Base-by-base conservation (phyloP, 2,797 vertebrate species). In the Halcyon smyrnensis region DNA sequence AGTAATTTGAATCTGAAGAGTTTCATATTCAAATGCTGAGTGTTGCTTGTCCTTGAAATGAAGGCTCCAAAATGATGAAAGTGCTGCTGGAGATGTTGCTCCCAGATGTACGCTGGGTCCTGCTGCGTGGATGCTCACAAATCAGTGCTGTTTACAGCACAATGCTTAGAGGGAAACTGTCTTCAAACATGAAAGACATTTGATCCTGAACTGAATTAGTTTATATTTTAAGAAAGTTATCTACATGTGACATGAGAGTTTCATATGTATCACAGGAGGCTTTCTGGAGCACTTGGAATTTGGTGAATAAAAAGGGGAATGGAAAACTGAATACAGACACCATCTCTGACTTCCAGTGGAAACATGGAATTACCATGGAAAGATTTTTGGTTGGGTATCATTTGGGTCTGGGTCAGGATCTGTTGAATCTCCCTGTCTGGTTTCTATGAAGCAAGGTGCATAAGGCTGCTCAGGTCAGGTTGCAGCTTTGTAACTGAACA, bases 211-310 rank as follows among this genome's bases (percentile, higher is more conserved):
- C 62, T 69, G 8, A 53, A 71, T 84, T 68, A 28, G 13, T 39
- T 90, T 70, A 20, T 37, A 80, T 86, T 95, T 84, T 70, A 70
- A 62, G 46, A 48, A 53, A 63, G 28, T 50, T 83, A 56, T 12
- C 21, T 86, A 43, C 30, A 9, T 27, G 37, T 65, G 51, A 73
- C 34, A 45, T 30, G 48, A 90, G 68, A 20, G 70, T 68, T 23
- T 62, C 15, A 8, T 43, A n/a, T 46, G 30, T 41, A 53, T 36
- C 39, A 51, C 28, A 48, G 39, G n/a, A 89, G 24, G 21, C 4
- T 39, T 86, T 89, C 73, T 53, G 62, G 30, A 84, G 18, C 15
- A 18, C 30, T 86, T 87, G 43, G 19, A 84, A 50, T 78, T 63
- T 53, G 23, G 14, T 45, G 24, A 70, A 54, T 64, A 23, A 78